Base-by-base conservation (phyloP, 1,140 invertebrate genomes). In the Drosophila tani region DNA sequence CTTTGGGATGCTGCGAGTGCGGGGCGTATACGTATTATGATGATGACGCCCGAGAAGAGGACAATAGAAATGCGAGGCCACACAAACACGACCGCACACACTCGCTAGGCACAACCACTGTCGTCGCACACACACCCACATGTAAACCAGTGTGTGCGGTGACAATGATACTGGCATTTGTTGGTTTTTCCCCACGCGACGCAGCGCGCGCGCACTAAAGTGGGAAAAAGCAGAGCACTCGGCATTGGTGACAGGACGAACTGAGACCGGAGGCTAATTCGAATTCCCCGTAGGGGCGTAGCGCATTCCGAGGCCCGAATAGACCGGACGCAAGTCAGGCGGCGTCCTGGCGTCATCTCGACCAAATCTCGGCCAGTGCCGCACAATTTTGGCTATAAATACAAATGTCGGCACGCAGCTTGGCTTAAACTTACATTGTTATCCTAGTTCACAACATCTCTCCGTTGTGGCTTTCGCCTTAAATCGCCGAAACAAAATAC, bases 401-500 rank as follows among this genome's bases (percentile, higher is more conserved):
- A 92, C 91, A 91, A 92, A 92, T 75, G 87, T 83, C 78, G 79
- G 79, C 82, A 82, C 81, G 88, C 75, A 82, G 85, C 81, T 77
- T 91, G 67, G 87, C 81, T 91, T 88, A 92, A 92, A 92, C 66
- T 91, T 71, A 82, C 82, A 91, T 82, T 82, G 91, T 92, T 91
- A 92, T 92, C 87, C 91, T 91, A 87, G 91, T 75, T 63, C 85
- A 71, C 73, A 76, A 76, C 82, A 91, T 82, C 86, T 75, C 69
- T 62, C 32, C 35, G 43, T 19, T n/a, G 27, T 67, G 21, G 29
- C 24, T 9, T 19, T 27, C 17, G 63, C 59, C 32, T 65, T 38
- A 29, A 62, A 51, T 50, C 41, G 27, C 51, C 55, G 62, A 69
- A 55, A 63, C 50, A 63, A 74, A 70, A 73, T 32, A 63, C 29